phyloP scores from a whole-genome alignment of 2,888 invertebrate species.

The Tethea ocularis region DNA sequence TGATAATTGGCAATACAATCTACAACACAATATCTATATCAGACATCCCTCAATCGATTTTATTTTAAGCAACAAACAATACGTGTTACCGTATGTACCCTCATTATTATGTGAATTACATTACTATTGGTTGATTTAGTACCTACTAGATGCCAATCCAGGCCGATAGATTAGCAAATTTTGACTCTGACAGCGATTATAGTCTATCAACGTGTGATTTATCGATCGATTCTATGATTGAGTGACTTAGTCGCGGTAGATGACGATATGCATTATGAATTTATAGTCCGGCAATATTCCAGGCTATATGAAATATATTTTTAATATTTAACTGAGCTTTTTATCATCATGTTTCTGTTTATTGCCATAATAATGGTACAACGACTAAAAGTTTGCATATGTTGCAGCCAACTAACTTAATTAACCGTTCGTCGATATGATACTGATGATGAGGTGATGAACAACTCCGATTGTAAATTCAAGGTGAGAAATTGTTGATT shows the following conservation, averaged over 20 bases:
- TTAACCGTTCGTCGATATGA: too few relatives aligned
- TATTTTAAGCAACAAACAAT: neutral
- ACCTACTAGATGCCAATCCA: conserved; percentile 13
- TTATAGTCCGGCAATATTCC: conserved; percentile 16
- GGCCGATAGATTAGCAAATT: conserved; percentile 30
- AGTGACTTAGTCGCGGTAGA: conserved; percentile 9
- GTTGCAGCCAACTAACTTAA: too few relatives aligned
- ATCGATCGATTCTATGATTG: conserved; percentile 23
- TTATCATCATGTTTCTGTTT: too few relatives aligned
- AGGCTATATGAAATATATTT: conserved; percentile 10
- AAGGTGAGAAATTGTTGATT: too few relatives aligned
- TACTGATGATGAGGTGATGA: too few relatives aligned
- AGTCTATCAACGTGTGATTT: conserved; percentile 16
- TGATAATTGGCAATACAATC: neutral
- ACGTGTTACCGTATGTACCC: neutral
- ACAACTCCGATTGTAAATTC: too few relatives aligned
- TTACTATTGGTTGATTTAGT: conserved; percentile 1
- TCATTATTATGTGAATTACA: neutral
- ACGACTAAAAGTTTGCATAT: too few relatives aligned
- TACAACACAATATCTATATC: neutral
- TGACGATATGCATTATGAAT: conserved; percentile 20
- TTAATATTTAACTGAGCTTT: neutral
- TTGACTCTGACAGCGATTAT: conserved; percentile 28
- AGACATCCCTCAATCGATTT: neutral
- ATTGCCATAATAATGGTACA: too few relatives aligned